These are phyloP conservation scores for Urophycis tenuis DNA, from an alignment of 2,797 vertebrate species.

Conservation along the genomic window DNA sequence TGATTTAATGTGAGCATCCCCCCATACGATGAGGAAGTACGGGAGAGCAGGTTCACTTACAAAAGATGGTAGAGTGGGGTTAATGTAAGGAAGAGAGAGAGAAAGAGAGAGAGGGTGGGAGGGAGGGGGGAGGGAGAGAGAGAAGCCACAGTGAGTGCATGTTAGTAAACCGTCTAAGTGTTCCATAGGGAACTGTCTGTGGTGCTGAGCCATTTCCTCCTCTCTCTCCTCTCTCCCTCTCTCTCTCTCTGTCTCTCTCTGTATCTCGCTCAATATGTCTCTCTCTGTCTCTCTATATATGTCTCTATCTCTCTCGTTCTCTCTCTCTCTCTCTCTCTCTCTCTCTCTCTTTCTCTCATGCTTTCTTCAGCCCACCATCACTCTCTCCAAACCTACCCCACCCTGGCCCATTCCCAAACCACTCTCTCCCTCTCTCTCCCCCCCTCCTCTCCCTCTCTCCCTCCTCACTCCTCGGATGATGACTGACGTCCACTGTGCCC, in stretches of 20 bases:
- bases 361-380: neutral
- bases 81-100: constrained; percentile 33
- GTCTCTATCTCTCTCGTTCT: constrained; percentile 1
- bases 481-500: constrained; percentile 62
- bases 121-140: neutral
- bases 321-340: neutral
- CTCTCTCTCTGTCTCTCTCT: neutral
- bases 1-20: constrained; percentile 1
- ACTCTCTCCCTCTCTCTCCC: neutral
- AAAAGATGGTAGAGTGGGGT: constrained; percentile 22
- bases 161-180: constrained; percentile 45
- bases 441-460: neutral
- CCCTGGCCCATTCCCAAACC: neutral
- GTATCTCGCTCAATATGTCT: neutral
- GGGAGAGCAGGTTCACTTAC: neutral
- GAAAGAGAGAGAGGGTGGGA: neutral
- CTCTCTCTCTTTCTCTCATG: neutral
- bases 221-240: neutral
- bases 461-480: constrained; percentile 39
- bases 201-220: constrained; percentile 51
- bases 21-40: neutral
- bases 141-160: constrained; percentile 25
- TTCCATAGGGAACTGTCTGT: constrained; percentile 54
- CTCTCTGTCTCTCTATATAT: neutral
- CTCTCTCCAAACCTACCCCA: neutral